These are phyloP conservation scores for Bruchidius siliquastri DNA, from an alignment of 2,888 invertebrate genomes.

Conservation along the genomic window DNA sequence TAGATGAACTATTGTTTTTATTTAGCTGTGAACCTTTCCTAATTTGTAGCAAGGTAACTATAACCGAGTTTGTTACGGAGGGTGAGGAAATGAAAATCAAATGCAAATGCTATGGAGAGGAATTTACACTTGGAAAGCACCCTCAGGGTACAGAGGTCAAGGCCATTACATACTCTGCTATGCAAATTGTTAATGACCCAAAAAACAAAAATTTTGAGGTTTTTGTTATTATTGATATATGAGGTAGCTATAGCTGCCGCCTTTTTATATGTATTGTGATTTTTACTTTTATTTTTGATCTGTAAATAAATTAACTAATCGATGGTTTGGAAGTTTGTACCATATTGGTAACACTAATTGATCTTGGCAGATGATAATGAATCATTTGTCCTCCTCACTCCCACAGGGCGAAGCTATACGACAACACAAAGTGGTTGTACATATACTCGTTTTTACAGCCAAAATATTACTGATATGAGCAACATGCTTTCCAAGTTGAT, in stretches of 20 bases:
- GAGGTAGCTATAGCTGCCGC: constrained; percentile 16
- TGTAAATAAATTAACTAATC: background rate
- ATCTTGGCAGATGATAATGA: too few species aligned
- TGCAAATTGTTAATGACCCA: constrained; percentile 81
- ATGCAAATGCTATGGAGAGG: constrained; percentile 85
- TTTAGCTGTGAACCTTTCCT: constrained; percentile 90
- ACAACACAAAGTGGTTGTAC: too few species aligned
- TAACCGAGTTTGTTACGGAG: constrained; percentile 74
- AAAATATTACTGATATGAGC: too few species aligned
- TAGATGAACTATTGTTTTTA: constrained; percentile 89
- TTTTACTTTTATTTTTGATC: background rate
- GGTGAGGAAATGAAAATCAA: constrained; percentile 74
- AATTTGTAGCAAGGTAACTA: constrained; percentile 81
- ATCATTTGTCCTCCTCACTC: too few species aligned
- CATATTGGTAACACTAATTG: too few species aligned
- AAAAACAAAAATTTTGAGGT: constrained; percentile 74
- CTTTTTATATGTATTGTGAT: background rate
- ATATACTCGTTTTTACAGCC: too few species aligned
- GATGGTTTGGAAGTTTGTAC: too few species aligned
- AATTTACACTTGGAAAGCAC: constrained; percentile 87
- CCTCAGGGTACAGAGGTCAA: constrained; percentile 98
- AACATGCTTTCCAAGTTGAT: too few species aligned
- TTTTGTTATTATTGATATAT: constrained; percentile 98
- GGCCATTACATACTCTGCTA: constrained; percentile 98
- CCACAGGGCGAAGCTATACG: too few species aligned